Evolutionary conservation across 2,113 vertebrate species (phyloP).

Genomic region (Austrofundulus limnaeus): DNA sequence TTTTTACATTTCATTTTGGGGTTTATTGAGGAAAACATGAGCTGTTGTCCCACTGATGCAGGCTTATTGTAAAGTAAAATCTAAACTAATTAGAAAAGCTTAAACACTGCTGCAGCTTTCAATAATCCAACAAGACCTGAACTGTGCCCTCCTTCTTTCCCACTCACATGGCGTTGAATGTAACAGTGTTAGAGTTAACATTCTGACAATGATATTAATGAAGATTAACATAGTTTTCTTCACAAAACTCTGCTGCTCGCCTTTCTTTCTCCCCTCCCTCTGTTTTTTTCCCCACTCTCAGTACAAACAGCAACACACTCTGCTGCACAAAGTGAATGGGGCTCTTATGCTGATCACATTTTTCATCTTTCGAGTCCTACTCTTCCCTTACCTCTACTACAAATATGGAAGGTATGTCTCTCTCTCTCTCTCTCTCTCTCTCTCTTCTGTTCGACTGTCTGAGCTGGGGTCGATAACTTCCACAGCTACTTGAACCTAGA

Average conservation of each 20-base stretch:
- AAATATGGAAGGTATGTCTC: constrained; percentile 86
- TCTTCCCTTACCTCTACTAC: constrained; percentile 95
- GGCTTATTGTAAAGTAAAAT: too few relatives aligned
- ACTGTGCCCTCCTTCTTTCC: constrained; percentile 10
- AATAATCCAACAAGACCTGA: constrained; percentile 14
- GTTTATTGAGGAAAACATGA: too few relatives aligned
- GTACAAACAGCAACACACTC: constrained; percentile 90
- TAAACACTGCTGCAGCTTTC: constrained; percentile 2
- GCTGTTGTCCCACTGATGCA: too few relatives aligned
- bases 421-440: too few relatives aligned
- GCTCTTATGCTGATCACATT: constrained; percentile 90
- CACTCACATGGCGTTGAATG: constrained; percentile 26
- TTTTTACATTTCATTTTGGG: too few relatives aligned
- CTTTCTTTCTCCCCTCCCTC: constrained; percentile 50
- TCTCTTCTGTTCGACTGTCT: constrained; percentile 41
- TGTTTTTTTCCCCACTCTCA: constrained; percentile 53
- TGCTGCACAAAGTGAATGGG: constrained; percentile 91
- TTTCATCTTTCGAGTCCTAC: constrained; percentile 91
- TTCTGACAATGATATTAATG: constrained; percentile 5
- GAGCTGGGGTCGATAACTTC: constrained; percentile 26
- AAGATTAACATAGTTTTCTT: constrained; percentile 56
- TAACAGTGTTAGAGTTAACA: constrained; percentile 22
- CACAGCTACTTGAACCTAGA: constrained; percentile 2
- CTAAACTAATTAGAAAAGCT: not conserved
- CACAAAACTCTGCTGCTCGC: constrained; percentile 63